These are phyloP conservation scores for Pontoporia blainvillei DNA, from an alignment of 2,113 vertebrate genomes.

Conservation along the genomic window DNA sequence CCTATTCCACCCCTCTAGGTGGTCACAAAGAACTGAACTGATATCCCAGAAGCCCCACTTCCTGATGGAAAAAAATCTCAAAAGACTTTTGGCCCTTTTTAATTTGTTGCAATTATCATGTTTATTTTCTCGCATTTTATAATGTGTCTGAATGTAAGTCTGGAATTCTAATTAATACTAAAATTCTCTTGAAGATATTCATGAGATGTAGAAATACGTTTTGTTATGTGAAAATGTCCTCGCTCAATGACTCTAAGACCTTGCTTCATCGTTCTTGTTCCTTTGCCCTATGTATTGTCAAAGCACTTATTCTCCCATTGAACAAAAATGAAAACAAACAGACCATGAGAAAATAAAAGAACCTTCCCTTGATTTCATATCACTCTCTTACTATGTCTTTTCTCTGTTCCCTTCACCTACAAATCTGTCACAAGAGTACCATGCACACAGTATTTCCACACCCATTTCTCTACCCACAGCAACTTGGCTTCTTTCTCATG, in stretches of 20 bases:
- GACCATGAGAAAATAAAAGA: background rate
- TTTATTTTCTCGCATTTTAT: background rate
- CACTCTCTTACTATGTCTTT: background rate
- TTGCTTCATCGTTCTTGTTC: background rate
- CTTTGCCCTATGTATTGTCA: background rate
- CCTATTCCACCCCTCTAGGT: no score
- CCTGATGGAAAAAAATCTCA: background rate
- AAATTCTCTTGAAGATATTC: background rate
- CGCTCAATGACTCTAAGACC: background rate
- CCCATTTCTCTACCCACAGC: background rate
- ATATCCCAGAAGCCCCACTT: background rate
- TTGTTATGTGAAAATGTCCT: background rate
- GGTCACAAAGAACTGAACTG: no score
- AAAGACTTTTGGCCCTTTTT: background rate
- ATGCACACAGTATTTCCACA: rapidly evolving
- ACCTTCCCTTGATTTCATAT: background rate
- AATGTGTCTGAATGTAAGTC: background rate
- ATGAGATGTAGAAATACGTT: background rate
- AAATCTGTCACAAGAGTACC: background rate
- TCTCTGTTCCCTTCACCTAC: background rate
- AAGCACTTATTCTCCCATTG: background rate
- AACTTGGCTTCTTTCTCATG: background rate
- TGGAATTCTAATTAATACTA: background rate
- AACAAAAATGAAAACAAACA: background rate
- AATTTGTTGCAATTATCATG: background rate